phyloP scores from a whole-genome alignment of 2,797 vertebrate species.

The Malacoraja senta region DNA sequence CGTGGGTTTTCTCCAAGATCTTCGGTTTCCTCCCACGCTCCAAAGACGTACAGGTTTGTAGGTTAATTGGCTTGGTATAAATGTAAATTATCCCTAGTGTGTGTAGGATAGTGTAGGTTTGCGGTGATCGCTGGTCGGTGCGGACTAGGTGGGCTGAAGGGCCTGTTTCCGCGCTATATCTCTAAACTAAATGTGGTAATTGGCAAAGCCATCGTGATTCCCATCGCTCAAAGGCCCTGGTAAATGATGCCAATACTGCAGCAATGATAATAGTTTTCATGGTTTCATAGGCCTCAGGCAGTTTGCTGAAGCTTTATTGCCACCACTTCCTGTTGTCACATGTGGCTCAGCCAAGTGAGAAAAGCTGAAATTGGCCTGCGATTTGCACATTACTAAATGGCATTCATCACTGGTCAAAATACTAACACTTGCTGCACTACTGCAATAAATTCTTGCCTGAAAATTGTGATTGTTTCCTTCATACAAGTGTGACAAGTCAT shows the following conservation, averaged over 20 bases:
- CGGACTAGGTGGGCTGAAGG: too few relatives aligned
- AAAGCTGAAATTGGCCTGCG: background rate
- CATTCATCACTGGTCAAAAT: background rate
- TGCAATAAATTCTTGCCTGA: background rate
- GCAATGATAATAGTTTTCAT: background rate
- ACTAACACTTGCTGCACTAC: background rate
- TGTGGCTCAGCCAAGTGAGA: background rate
- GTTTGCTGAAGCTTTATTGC: background rate
- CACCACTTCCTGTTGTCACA: background rate
- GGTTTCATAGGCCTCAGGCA: background rate
- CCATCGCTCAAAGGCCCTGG: background rate
- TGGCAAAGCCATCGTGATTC: background rate
- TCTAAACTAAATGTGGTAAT: background rate
- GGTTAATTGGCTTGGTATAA: too few relatives aligned
- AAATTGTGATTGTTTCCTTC: background rate
- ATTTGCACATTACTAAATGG: background rate
- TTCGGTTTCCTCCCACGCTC: background rate
- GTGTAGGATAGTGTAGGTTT: too few relatives aligned
- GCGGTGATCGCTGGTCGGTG: too few relatives aligned
- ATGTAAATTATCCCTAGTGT: too few relatives aligned
- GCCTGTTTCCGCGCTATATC: too few relatives aligned
- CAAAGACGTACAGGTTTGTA: too few relatives aligned
- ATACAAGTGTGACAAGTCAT: background rate
- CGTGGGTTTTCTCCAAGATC: background rate
- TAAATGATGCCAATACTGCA: background rate